Base-by-base conservation (phyloP, 2,113 vertebrate genomes). In the Hymenochirus boettgeri region DNA sequence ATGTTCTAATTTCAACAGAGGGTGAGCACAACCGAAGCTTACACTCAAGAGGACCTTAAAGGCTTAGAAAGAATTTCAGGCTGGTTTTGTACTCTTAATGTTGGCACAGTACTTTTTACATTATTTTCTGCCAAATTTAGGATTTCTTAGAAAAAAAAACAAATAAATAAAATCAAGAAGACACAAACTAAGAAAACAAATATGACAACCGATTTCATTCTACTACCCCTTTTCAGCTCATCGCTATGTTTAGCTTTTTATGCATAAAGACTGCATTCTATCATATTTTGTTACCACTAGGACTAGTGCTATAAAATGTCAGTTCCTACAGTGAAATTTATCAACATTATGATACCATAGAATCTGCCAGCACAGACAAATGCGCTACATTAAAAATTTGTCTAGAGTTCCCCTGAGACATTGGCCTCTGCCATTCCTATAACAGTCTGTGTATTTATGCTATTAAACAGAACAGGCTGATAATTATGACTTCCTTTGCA, bases 291-390 rank as follows among this genome's bases (percentile, higher is more conserved):
- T 81, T 80, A 85, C 74, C 79, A 77, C 82, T 65, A 81, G 79
- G 84, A 88, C 85, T 85, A 89, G 87, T 86, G 85, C 76, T 83
- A 77, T 77, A 84, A 87, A 88, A 86, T 80, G 87, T 87, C 85
- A 88, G 80, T 86, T 69, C 77, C 82, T 83, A 83, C 77, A 75
- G 87, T 82, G 84, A 85, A 87, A 90, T 88, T 88, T 88, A 86
- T 87, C 87, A 88, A 83, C 85, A 87, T 89, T 89, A 89, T 89
- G 87, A 86, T 88, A 88, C 86, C 85, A 85, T 82, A 83, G 86
- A 86, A 89, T 87, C 88, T 89, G 88, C 86, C 89, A 89, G 76
- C 79, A 80, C 81, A 89, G 88, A 90, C 85, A 87, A 90, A 89
- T 88, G 86, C 77, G 75, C 75, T 80, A 80, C 87, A 88, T 89